Conservation (phyloP, 2,888 invertebrate species). For the Agriopis aurantiaria region DNA sequence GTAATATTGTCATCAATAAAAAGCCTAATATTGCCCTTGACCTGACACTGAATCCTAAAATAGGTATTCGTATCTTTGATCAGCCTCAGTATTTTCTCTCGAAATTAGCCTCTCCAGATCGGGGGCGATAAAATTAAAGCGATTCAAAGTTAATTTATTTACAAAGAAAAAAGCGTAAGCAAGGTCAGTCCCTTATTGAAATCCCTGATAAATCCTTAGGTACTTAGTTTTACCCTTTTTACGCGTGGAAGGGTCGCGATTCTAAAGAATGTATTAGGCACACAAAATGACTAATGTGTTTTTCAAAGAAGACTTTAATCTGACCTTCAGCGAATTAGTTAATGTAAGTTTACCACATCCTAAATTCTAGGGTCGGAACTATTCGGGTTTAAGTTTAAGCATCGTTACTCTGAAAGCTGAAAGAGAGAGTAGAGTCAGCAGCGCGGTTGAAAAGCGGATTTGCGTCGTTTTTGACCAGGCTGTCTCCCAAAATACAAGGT, state of each 20-base stretch:
- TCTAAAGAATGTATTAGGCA: slow-evolving; percentile 10
- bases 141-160: slow-evolving; percentile 31
- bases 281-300: slow-evolving; percentile 16
- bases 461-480: no score
- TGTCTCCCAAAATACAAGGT: no score
- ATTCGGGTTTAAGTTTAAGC: neutral
- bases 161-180: slow-evolving; percentile 18
- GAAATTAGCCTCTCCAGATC: slow-evolving; percentile 18
- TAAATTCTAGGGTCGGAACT: slow-evolving; percentile 4
- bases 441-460: no score
- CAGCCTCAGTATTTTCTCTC: slow-evolving; percentile 7
- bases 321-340: neutral
- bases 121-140: slow-evolving; percentile 20
- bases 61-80: slow-evolving; percentile 12
- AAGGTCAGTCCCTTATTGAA: slow-evolving; percentile 23
- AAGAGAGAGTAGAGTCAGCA: no score
- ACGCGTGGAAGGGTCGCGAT: slow-evolving; percentile 11
- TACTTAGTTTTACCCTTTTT: slow-evolving; percentile 21
- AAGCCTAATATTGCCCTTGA: neutral
- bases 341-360: neutral
- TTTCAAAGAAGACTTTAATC: slow-evolving; percentile 15
- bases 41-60: slow-evolving; percentile 1
- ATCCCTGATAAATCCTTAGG: slow-evolving; percentile 16
- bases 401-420: neutral
- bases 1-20: no score